A percentile compares a stretch with the other conserved stretches of the same genome.
phyloP scores from a whole-genome alignment of 1,140 invertebrate species.

The Dendrolimus kikuchii region DNA sequence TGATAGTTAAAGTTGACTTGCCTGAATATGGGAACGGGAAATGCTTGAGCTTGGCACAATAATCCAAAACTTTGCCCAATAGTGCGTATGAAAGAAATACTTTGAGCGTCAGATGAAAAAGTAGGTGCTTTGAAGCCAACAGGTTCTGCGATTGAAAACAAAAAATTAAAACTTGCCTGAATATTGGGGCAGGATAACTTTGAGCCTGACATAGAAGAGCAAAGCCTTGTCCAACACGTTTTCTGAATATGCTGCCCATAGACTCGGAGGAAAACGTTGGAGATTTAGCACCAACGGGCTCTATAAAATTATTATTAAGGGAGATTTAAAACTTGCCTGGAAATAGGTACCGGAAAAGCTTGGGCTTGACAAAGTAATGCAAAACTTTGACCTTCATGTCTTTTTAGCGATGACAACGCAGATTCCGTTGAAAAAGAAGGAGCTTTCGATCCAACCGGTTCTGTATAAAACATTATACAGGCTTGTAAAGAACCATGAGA shows the following conservation, averaged over 20 bases:
- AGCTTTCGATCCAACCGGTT: constrained; percentile 78
- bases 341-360: constrained; percentile 77
- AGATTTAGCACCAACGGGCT: constrained; percentile 78
- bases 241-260: constrained; percentile 72
- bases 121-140: constrained; percentile 79
- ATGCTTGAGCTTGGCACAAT: constrained; percentile 86
- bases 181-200: constrained; percentile 78
- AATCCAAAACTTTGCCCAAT: constrained; percentile 58
- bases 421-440: constrained; percentile 77
- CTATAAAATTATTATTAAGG: constrained; percentile 56
- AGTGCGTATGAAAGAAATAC: constrained; percentile 72
- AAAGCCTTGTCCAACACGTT: constrained; percentile 66
- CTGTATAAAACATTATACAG: constrained; percentile 54
- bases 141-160: constrained; percentile 75
- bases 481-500: constrained; percentile 2
- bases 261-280: constrained; percentile 76
- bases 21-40: constrained; percentile 82
- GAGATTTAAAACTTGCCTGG: constrained; percentile 68
- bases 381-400: constrained; percentile 72
- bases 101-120: constrained; percentile 79
- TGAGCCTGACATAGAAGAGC: constrained; percentile 80
- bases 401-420: constrained; percentile 67
- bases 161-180: constrained; percentile 73
- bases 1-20: constrained; percentile 60
- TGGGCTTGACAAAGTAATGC: constrained; percentile 82